Evolutionary conservation across 2,888 invertebrate genomes (phyloP), one percentile per base, ranked within the genome.

Genomic region (Aleiodes testaceus): DNA sequence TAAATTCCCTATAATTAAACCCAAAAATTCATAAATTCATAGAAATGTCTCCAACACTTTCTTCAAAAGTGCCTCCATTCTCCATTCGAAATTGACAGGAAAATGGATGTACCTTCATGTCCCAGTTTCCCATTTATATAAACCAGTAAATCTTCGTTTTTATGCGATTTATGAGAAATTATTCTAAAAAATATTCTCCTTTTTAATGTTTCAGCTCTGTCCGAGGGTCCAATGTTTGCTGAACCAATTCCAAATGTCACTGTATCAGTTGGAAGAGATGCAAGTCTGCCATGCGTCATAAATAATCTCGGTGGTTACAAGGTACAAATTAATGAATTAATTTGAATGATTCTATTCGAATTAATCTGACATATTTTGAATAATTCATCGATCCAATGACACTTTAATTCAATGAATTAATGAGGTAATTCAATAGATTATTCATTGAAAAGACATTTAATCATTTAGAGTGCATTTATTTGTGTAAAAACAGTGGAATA

Each of bases 201-300:
- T 69, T 55, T 75, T 80, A 80, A 81, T 83, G 79, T 90, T 89
- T 70, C 91, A 95, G 95, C 95, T 74, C 90, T 95, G 88, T 94
- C 95, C 79, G 94, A 95, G 86, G 94, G 93, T 82, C 96, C 96
- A 18, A 92, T 94, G 83, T 96, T 97, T 85, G 92, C 95, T 42
- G 96, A 96, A 88, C 95, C 95, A 66, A 96, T 97, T 82, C 96
- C 96, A 63, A 97, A 97, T 88, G 95, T 96, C 82, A 97, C 96
- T 16, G 96, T 96, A 78, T 95, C 96, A 63, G 91, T 96, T 68
- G 96, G 96, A 77, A 90, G 96, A 79, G 96, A 97, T 87, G 96
- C 95, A 78, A 95, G 93, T 86, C 89, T 97, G 79, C 95, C 96
- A 14, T 97, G 97, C 86, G 95, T 96, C 76, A 95, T 97, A 73